Evolutionary conservation across 2,888 invertebrate species (phyloP).

Genomic region (Rotaria magnacalcarata): DNA sequence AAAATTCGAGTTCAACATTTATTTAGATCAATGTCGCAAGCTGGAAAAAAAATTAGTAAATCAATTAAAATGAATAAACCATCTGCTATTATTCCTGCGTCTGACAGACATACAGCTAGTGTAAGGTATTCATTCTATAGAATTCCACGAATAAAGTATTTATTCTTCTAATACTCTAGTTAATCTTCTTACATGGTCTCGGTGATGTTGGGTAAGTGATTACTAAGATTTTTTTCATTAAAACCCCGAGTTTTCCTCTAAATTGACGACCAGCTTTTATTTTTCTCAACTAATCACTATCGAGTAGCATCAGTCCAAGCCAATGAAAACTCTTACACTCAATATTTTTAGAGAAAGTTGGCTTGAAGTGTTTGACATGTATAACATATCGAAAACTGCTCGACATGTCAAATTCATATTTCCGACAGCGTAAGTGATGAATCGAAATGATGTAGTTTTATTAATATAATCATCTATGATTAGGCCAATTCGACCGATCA

Average conservation of each 20-base stretch:
- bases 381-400: background rate
- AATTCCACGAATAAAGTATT: background rate
- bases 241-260: too few relatives aligned
- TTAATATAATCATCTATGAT: background rate
- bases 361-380: slow-evolving; percentile 34
- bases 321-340: too few relatives aligned
- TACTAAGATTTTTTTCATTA: too few relatives aligned
- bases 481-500: slow-evolving; percentile 39
- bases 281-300: too few relatives aligned
- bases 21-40: background rate
- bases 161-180: background rate
- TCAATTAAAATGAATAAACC: background rate
- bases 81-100: background rate
- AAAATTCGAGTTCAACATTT: background rate
- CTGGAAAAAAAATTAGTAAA: background rate
- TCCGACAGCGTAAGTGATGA: slow-evolving; percentile 39
- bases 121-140: background rate
- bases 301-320: too few relatives aligned
- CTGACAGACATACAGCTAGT: slow-evolving; percentile 26
- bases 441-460: background rate
- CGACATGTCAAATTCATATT: slow-evolving; percentile 45
- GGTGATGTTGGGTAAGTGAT: slow-evolving; percentile 43
- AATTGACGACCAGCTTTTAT: too few relatives aligned
- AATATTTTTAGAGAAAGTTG: slow-evolving; percentile 39
- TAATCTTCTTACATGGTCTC: slow-evolving; percentile 46